Percentiles rank a stretch among this genome's conserved stretches.
phyloP scores from a whole-genome alignment of 2,888 invertebrate species.

The Harpalus rubripes region DNA sequence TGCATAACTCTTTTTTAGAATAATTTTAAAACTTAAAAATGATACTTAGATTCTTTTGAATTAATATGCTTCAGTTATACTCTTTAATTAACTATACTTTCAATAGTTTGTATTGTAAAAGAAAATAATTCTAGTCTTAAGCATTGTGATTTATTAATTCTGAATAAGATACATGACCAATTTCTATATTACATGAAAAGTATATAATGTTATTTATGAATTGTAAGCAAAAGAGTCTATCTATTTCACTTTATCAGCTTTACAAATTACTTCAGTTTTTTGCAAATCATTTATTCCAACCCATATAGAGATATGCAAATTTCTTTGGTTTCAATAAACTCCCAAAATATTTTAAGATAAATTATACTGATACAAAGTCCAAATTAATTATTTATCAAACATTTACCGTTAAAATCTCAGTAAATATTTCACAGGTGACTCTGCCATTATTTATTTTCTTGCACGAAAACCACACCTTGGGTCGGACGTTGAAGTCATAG shows the following conservation, averaged over 20 bases:
- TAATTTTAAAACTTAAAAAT: too few species aligned
- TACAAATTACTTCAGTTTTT: neutral
- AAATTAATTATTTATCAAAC: slow-evolving; percentile 46
- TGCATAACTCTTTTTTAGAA: too few species aligned
- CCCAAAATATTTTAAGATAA: slow-evolving; percentile 9
- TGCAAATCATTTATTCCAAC: neutral
- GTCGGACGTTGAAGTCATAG: too few species aligned
- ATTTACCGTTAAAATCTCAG: slow-evolving; percentile 36
- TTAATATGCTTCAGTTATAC: too few species aligned
- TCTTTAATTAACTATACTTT: too few species aligned
- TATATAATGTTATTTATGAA: neutral
- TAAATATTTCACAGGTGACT: slow-evolving; percentile 44
- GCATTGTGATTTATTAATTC: too few species aligned
- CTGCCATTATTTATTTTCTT: slow-evolving; percentile 44
- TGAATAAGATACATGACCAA: too few species aligned
- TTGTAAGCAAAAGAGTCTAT: neutral
- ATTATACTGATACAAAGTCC: slow-evolving; percentile 29
- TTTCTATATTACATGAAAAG: neutral
- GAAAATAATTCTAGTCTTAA: too few species aligned
- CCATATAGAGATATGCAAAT: slow-evolving; percentile 10
- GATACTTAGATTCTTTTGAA: too few species aligned
- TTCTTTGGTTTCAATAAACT: neutral
- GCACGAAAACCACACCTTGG: slow-evolving; percentile 29
- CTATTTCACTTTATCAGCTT: neutral
- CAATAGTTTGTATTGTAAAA: too few species aligned